These are phyloP conservation scores for Synergus laeviventris DNA, from an alignment of 2,888 invertebrate species.

Conservation along the genomic window DNA sequence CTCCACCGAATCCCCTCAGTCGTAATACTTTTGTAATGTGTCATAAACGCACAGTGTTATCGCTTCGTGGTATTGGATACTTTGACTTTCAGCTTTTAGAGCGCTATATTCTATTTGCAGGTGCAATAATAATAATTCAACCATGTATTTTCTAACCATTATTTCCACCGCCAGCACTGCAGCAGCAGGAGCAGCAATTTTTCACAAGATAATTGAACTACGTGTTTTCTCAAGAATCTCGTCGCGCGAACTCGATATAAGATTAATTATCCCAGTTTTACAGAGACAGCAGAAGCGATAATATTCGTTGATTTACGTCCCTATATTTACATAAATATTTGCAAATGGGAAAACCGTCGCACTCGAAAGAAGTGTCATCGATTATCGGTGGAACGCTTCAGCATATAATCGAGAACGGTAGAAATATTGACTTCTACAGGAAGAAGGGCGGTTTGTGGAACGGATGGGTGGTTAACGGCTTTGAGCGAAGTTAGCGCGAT, in stretches of 20 bases:
- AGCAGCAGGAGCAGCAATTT: background rate
- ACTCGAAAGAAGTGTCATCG: constrained; percentile 16
- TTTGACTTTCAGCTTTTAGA: background rate
- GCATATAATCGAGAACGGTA: constrained; percentile 13
- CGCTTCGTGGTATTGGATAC: constrained; percentile 5
- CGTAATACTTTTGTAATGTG: constrained; percentile 31
- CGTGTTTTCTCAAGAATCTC: background rate
- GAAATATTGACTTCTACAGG: constrained; percentile 29
- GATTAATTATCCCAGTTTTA: background rate
- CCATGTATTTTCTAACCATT: background rate
- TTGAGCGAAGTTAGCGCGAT: constrained; percentile 48
- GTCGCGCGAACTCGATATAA: background rate
- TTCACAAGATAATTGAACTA: background rate
- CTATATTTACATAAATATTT: constrained; percentile 25
- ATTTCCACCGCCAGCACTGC: background rate
- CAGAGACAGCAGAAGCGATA: background rate
- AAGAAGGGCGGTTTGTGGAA: constrained; percentile 33
- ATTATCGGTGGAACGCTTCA: background rate
- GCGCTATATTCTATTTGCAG: constrained; percentile 10
- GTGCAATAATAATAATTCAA: background rate
- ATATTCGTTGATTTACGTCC: constrained; percentile 5
- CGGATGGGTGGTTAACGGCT: constrained; percentile 40
- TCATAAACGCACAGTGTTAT: constrained; percentile 23
- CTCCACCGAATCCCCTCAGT: constrained; percentile 32
- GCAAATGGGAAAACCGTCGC: constrained; percentile 16